Evolutionary conservation across 23 tunicate genomes (phyloP), one percentile per base, ranked within the genome.

Genomic region (Corella eumyota): DNA sequence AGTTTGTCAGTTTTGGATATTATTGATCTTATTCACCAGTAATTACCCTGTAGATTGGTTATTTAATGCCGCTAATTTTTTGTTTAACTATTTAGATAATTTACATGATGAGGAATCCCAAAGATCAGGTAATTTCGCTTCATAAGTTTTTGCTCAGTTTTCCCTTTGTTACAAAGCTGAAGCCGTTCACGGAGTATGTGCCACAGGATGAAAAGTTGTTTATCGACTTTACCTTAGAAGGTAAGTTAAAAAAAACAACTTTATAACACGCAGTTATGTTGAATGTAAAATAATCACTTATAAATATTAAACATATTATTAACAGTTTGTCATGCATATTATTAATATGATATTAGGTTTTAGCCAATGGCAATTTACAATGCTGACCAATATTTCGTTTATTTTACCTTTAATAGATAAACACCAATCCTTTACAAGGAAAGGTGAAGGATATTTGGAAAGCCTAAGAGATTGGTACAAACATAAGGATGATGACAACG

Each of bases 401-500:
- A n/a, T n/a, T n/a, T n/a, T n/a, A n/a, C n/a, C n/a, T 6, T 54
- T 34, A 2, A 1, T 23, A 25, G 60, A 33, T 1, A 54, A 54
- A 23, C 60, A 24, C 27, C 27, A 54, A 15, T 25, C 2, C 3
- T 23, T 54, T 25, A 2, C 60, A 3, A 54, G 23, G 15, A 33
- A 23, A 4, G 31, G 30, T 2, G 60, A 54, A 24, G 60, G 6
- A 32, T 54, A 54, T 34, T 25, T 54, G 27, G 31, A 54, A 54
- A 11, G 60, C 30, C 6, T 54, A 5, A 54, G 29, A 54, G 60
- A 54, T 2, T 54, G 60, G 60, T 23, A 54, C 60, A 54, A 54
- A 23, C 60, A 54, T 7, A 54, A 54, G 29, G 31, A 2, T 23
- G 60, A 54, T 19, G 60, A 54, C 3, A 54, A 54, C 60, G 20